These are phyloP conservation scores for Cryptocheilus praepositus DNA, from an alignment of 2,888 invertebrate genomes.

Conservation along the genomic window DNA sequence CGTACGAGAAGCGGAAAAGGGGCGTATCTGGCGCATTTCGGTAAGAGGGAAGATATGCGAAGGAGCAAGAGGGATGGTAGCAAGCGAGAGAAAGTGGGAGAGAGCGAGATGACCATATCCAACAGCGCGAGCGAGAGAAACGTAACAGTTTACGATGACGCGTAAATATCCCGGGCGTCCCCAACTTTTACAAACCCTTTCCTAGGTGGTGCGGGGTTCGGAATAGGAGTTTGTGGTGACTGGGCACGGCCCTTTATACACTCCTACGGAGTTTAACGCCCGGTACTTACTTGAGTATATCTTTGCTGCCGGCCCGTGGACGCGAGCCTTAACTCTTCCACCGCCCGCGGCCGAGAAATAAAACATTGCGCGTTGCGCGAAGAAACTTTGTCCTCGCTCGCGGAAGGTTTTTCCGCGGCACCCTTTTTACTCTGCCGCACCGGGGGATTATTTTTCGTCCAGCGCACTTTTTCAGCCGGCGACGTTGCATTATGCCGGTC, in stretches of 20 bases:
- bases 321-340: conserved; percentile 60
- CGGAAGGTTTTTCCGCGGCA: conserved; percentile 37
- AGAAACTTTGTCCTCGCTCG: conserved; percentile 56
- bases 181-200: conserved; percentile 70
- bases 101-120: conserved; percentile 39
- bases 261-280: conserved; percentile 57
- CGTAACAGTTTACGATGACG: conserved; percentile 66
- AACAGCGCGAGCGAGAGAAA: conserved; percentile 59
- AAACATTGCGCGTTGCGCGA: conserved; percentile 57
- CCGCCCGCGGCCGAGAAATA: conserved; percentile 60
- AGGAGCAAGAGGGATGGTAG: too few species aligned
- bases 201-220: conserved; percentile 37
- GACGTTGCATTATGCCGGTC: conserved; percentile 32
- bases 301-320: conserved; percentile 41
- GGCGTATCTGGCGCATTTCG: conserved; percentile 23
- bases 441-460: conserved; percentile 7
- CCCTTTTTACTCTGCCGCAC: neutral
- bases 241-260: conserved; percentile 61
- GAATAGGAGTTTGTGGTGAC: conserved; percentile 58
- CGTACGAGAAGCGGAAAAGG: neutral
- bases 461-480: conserved; percentile 35
- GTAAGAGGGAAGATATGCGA: too few species aligned
- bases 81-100: too few species aligned
- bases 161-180: conserved; percentile 69
- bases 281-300: conserved; percentile 57